Percentiles rank a stretch among this genome's conserved stretches.
These are phyloP conservation scores for Chrysocyon brachyurus DNA, from an alignment of 2,797 vertebrate species.

Conservation along the genomic window DNA sequence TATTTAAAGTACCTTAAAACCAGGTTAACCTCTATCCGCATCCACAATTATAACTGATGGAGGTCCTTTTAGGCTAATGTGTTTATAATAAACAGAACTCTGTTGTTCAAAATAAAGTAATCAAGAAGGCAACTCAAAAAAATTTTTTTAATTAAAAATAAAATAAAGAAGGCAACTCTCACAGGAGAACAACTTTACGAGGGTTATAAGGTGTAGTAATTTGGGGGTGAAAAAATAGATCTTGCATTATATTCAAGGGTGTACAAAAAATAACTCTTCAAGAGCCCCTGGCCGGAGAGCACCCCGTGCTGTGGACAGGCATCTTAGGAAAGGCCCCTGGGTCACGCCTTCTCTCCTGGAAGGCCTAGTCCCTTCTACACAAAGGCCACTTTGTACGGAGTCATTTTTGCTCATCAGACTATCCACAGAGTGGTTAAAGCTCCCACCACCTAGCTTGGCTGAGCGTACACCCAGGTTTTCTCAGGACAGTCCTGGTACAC, in stretches of 20 bases:
- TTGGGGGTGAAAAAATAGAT: neutral
- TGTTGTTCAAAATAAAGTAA: conserved; percentile 44
- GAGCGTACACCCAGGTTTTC: neutral
- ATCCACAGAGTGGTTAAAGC: neutral
- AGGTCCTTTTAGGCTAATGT: neutral
- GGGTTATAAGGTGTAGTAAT: neutral
- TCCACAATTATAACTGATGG: conserved; percentile 44
- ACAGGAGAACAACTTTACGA: neutral
- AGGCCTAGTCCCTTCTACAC: neutral
- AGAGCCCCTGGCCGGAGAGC: neutral
- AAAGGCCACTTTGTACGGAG: neutral
- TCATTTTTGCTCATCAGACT: neutral
- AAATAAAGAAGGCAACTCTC: neutral
- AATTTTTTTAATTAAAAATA: neutral
- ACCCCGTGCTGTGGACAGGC: neutral
- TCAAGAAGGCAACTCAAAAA: neutral
- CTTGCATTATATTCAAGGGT: neutral
- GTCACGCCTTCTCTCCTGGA: neutral
- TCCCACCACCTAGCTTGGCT: neutral
- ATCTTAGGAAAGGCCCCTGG: neutral
- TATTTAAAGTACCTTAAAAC: conserved; percentile 58
- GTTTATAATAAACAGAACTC: conserved; percentile 35
- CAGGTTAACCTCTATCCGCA: conserved; percentile 23
- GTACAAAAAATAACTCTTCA: neutral
- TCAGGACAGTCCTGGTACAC: neutral